A percentile compares a stretch with the other conserved stretches of the same genome.
These are phyloP conservation scores for Pilophorus perplexus DNA, from an alignment of 2,888 invertebrate genomes.

Conservation along the genomic window DNA sequence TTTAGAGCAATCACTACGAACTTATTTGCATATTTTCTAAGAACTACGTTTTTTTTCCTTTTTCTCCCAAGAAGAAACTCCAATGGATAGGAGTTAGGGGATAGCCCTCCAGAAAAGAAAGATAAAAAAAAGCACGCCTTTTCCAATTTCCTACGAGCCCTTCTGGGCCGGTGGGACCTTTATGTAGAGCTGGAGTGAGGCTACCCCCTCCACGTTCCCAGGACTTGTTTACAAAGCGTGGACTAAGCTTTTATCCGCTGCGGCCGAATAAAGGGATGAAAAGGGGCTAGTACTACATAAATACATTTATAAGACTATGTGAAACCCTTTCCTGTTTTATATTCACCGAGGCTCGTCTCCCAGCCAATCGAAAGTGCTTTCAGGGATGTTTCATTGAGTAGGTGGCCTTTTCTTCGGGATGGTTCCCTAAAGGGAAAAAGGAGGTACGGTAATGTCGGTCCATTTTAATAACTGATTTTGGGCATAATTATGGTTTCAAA, in stretches of 20 bases:
- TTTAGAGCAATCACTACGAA: no score
- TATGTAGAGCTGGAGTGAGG: neutral
- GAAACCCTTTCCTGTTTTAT: neutral
- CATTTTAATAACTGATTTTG: no score
- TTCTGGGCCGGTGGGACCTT: neutral
- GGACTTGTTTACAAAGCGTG: slow-evolving; percentile 17
- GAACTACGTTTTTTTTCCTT: no score
- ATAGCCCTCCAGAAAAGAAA: no score
- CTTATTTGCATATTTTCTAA: no score
- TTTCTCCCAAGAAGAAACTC: no score
- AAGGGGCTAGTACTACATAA: slow-evolving; percentile 1
- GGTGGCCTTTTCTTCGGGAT: neutral
- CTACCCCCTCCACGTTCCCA: neutral
- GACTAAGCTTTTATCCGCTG: slow-evolving; percentile 16
- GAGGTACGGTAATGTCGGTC: no score
- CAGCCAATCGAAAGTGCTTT: neutral
- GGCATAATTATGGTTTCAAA: no score
- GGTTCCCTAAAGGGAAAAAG: no score
- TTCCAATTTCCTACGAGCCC: neutral
- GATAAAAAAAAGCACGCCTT: no score
- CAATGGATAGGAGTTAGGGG: no score
- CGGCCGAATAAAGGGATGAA: slow-evolving; percentile 14
- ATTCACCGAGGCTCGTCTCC: neutral
- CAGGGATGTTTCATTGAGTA: neutral
- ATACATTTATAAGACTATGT: slow-evolving; percentile 2